Evolutionary conservation across 2,888 invertebrate species (phyloP).

Genomic region (Brenthis daphne): DNA sequence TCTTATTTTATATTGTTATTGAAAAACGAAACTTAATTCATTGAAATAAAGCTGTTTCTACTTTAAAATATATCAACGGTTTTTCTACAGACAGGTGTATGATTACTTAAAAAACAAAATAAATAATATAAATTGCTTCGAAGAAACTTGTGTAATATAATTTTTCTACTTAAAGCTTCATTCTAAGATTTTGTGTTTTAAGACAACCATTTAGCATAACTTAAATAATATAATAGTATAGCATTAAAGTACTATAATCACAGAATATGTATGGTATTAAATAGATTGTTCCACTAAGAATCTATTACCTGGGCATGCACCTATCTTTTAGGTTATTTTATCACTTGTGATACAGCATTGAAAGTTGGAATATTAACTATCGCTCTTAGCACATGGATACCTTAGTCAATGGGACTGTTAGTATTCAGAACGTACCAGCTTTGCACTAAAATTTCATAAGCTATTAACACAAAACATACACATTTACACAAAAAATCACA

Average conservation of each 20-base stretch:
- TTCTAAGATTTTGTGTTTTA: background rate
- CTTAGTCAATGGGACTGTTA: background rate
- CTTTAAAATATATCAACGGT: background rate
- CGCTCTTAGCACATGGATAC: background rate
- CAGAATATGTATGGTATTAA: too few relatives aligned
- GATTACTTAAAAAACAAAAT: conserved; percentile 7
- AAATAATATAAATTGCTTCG: conserved; percentile 4
- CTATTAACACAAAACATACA: conserved; percentile 6
- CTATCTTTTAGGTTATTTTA: conserved; percentile 17
- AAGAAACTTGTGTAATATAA: conserved; percentile 2
- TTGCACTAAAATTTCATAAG: background rate
- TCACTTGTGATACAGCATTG: conserved; percentile 41
- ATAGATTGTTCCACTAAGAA: too few relatives aligned
- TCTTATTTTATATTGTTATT: background rate
- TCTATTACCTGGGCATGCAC: background rate
- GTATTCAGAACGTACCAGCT: background rate
- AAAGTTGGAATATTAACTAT: conserved; percentile 31
- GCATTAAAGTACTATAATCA: too few relatives aligned
- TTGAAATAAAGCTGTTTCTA: conserved; percentile 12
- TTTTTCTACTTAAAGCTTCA: background rate
- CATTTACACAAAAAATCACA: conserved; percentile 46
- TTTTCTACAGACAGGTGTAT: conserved; percentile 9
- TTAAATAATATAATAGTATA: too few relatives aligned
- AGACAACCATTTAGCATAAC: too few relatives aligned
- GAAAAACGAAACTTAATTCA: background rate